These are phyloP conservation scores for Anabas testudineus DNA, from an alignment of 2,797 vertebrate species.

Conservation along the genomic window DNA sequence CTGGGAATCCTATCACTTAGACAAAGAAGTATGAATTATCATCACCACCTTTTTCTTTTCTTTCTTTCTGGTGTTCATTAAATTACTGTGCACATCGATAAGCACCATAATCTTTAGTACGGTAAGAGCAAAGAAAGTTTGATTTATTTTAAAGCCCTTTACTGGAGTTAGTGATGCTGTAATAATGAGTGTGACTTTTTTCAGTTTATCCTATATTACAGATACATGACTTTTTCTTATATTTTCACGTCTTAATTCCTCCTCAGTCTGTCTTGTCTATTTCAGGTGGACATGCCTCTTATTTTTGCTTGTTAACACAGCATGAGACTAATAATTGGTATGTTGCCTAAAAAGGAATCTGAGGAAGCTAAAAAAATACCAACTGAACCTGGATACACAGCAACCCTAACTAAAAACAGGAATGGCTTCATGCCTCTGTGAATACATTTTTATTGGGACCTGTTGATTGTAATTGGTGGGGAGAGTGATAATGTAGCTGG, in stretches of 20 bases:
- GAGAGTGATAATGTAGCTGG: background rate
- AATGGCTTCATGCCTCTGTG: constrained; percentile 21
- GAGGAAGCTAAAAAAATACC: background rate
- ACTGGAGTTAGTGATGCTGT: background rate
- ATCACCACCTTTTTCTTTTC: background rate
- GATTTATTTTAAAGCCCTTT: background rate
- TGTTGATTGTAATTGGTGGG: background rate
- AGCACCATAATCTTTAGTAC: background rate
- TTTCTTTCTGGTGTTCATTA: too few species aligned
- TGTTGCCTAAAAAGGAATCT: constrained; percentile 15
- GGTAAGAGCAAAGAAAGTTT: background rate
- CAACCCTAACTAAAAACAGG: constrained; percentile 22
- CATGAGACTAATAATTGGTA: constrained; percentile 11
- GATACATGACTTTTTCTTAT: background rate
- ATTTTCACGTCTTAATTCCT: background rate
- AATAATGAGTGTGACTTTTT: background rate
- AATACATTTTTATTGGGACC: constrained; percentile 14
- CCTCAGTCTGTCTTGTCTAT: background rate
- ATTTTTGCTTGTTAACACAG: constrained; percentile 9
- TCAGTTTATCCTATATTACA: background rate
- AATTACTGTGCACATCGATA: background rate
- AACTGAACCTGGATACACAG: background rate
- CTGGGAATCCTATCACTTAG: background rate
- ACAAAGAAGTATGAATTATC: background rate
- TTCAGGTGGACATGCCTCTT: background rate